A percentile compares a stretch with the other conserved stretches of the same genome.
phyloP scores from a whole-genome alignment of 2,888 invertebrate genomes.

The Callyntrura guangdongensis region DNA sequence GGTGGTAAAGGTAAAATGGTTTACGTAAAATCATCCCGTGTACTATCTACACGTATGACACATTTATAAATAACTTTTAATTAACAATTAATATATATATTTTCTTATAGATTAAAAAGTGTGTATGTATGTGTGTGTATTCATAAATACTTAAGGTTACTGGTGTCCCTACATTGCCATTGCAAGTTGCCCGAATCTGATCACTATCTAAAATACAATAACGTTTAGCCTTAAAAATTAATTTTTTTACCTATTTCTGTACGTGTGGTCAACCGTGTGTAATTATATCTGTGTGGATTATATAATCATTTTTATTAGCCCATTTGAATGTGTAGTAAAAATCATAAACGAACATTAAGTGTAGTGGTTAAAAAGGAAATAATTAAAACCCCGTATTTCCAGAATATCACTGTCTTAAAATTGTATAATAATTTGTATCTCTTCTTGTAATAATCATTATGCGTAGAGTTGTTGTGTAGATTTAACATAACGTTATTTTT shows the following conservation, averaged over 20 bases:
- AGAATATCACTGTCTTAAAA: conserved; percentile 62
- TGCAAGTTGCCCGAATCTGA: conserved; percentile 78
- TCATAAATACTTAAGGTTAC: conserved; percentile 79
- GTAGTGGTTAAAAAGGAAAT: conserved; percentile 7
- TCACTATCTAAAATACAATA: conserved; percentile 17
- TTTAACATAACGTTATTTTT: neutral
- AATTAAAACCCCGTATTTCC: conserved; percentile 68
- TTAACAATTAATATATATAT: conserved; percentile 31
- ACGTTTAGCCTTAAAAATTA: neutral
- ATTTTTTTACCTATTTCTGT: neutral
- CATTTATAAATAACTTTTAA: conserved; percentile 80
- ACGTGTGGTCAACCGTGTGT: conserved; percentile 50
- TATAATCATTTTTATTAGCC: conserved; percentile 29
- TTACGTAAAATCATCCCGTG: neutral
- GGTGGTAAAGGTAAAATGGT: neutral
- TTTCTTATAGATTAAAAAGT: conserved; percentile 35
- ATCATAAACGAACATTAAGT: conserved; percentile 45
- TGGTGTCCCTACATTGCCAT: conserved; percentile 79
- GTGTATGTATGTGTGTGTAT: conserved; percentile 63
- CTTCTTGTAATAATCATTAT: neutral
- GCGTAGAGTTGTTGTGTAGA: neutral
- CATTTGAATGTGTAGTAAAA: conserved; percentile 17
- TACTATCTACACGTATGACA: conserved; percentile 86
- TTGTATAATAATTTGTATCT: neutral
- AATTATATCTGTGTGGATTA: neutral